phyloP scores from a whole-genome alignment of 1,140 invertebrate species.

The Vanessa atalanta region DNA sequence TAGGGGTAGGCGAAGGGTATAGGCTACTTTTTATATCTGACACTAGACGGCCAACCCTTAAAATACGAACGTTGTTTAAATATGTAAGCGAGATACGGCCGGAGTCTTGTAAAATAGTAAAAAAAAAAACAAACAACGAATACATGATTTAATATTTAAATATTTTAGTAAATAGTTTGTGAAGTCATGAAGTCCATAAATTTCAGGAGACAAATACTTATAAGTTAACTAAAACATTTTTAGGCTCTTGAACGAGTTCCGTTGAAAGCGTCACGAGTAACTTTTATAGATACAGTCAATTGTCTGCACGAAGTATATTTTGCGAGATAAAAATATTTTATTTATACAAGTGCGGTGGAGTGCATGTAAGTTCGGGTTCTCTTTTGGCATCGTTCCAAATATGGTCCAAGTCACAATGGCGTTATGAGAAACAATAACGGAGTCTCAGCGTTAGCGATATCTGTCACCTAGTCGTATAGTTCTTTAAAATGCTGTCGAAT shows the following conservation, averaged over 20 bases:
- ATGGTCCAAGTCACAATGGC: slow-evolving; percentile 1
- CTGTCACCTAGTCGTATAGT: neutral
- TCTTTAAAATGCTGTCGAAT: neutral
- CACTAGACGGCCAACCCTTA: no score
- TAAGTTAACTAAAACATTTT: neutral
- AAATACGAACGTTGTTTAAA: no score
- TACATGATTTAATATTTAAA: no score
- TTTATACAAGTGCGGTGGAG: slow-evolving; percentile 13
- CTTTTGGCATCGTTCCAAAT: neutral
- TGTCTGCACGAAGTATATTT: slow-evolving; percentile 9
- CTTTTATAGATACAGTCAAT: slow-evolving; percentile 6
- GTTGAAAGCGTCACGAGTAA: neutral
- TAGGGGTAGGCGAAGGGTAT: no score
- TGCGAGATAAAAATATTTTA: slow-evolving; percentile 11
- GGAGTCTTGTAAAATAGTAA: no score
- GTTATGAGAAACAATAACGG: slow-evolving; percentile 20
- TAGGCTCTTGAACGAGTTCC: neutral
- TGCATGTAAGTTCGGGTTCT: slow-evolving; percentile 7
- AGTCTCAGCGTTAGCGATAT: neutral
- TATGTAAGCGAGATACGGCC: no score
- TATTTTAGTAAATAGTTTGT: no score
- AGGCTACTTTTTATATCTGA: no score
- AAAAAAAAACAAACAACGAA: no score
- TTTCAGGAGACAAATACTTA: neutral
- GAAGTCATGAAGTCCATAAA: no score